phyloP scores from a whole-genome alignment of 2,113 vertebrate species.

The Cercopithecus mona region DNA sequence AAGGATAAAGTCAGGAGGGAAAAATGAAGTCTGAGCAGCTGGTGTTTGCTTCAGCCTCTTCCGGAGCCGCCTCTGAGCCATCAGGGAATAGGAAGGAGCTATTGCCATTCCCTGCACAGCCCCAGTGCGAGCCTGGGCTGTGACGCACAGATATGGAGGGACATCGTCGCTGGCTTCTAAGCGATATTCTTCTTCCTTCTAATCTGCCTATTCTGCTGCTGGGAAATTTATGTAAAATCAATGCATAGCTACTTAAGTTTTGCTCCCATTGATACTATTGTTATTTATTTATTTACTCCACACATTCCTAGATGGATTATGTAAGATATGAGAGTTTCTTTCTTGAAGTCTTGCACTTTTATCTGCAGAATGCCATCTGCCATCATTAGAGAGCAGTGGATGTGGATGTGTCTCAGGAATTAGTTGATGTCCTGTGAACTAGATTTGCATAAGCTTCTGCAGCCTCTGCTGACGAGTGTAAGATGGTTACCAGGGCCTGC shows the following conservation, averaged over 20 bases:
- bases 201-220: conserved; percentile 22
- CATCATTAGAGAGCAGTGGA: not conserved
- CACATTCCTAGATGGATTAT: conserved; percentile 50
- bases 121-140: not conserved
- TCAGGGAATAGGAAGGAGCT: conserved; percentile 42
- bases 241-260: conserved; percentile 19
- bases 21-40: conserved; percentile 40
- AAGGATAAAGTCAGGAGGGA: not conserved
- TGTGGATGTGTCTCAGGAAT: not conserved
- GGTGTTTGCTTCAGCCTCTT: conserved; percentile 47
- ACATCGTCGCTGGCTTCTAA: not conserved
- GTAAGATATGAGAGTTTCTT: conserved; percentile 33
- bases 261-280: conserved; percentile 2
- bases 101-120: not conserved
- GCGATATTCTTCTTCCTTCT: conserved; percentile 12
- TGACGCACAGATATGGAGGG: not conserved
- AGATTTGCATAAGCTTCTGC: conserved; percentile 10
- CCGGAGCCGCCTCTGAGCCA: not conserved
- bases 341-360: conserved; percentile 50
- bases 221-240: conserved; percentile 46
- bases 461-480: conserved; percentile 21
- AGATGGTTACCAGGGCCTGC: not conserved
- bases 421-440: not conserved
- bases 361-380: conserved; percentile 64
- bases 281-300: conserved; percentile 52